A percentile compares a stretch with the other conserved stretches of the same genome.
Conservation (phyloP, 2,113 vertebrate genomes). For the Phasianus colchicus region DNA sequence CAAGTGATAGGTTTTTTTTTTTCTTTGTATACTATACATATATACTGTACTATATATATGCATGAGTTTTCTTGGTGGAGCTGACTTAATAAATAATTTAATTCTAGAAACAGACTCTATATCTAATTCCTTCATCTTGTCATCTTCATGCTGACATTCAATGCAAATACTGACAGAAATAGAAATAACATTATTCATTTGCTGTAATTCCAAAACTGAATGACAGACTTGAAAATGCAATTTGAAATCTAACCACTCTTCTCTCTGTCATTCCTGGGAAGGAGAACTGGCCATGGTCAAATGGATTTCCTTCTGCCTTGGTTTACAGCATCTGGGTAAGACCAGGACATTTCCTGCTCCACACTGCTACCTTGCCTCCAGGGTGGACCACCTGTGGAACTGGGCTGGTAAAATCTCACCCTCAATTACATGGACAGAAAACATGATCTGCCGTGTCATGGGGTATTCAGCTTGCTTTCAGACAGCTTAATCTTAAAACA, state of each 20-base stretch:
- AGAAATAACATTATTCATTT: constrained; percentile 1
- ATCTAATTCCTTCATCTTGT: neutral
- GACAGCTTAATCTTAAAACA: neutral
- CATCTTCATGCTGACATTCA: neutral
- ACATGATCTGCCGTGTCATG: neutral
- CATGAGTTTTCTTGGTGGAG: neutral
- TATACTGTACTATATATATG: neutral
- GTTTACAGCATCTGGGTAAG: neutral
- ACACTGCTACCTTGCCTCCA: neutral
- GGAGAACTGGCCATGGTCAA: fast-evolving
- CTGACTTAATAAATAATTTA: neutral
- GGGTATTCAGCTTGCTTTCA: neutral
- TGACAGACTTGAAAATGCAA: neutral
- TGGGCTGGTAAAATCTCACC: neutral
- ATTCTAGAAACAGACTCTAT: constrained; percentile 1
- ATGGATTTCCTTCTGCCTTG: neutral
- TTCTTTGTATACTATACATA: neutral
- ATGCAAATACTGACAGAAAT: neutral
- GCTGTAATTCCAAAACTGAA: neutral
- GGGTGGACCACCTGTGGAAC: neutral
- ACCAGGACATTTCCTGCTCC: neutral
- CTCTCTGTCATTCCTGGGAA: neutral
- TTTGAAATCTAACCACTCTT: neutral
- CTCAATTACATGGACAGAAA: neutral
- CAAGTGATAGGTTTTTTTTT: neutral